These are phyloP conservation scores for Elgaria multicarinata DNA, from an alignment of 2,113 vertebrate species.

Conservation along the genomic window DNA sequence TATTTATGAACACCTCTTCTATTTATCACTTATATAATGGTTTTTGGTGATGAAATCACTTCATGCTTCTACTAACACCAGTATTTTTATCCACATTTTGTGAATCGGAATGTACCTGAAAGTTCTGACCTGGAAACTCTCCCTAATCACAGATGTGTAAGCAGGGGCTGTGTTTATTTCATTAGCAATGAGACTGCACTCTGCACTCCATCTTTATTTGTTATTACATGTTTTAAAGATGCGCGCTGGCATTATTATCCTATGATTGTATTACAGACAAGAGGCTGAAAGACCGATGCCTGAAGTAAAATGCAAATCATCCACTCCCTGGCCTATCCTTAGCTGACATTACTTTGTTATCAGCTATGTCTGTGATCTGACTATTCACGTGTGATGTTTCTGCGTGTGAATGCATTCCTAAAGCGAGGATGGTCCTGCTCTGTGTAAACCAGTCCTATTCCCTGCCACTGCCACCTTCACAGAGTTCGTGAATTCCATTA, in stretches of 20 bases:
- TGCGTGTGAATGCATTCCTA: not conserved
- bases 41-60: not conserved
- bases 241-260: not conserved
- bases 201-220: not conserved
- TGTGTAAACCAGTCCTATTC: not conserved
- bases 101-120: not conserved
- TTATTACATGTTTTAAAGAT: not conserved
- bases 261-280: not conserved
- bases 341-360: no score
- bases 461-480: not conserved
- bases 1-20: not conserved
- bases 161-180: not conserved
- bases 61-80: not conserved
- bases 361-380: not conserved
- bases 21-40: not conserved
- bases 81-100: not conserved
- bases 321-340: no score
- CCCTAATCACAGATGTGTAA: not conserved
- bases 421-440: not conserved
- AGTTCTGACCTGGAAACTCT: no score
- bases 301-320: no score
- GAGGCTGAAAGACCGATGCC: not conserved
- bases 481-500: not conserved
- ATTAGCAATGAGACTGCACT: not conserved
- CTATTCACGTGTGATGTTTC: not conserved